Conservation (phyloP, 1,140 invertebrate species). For the Drosophila leontia region DNA sequence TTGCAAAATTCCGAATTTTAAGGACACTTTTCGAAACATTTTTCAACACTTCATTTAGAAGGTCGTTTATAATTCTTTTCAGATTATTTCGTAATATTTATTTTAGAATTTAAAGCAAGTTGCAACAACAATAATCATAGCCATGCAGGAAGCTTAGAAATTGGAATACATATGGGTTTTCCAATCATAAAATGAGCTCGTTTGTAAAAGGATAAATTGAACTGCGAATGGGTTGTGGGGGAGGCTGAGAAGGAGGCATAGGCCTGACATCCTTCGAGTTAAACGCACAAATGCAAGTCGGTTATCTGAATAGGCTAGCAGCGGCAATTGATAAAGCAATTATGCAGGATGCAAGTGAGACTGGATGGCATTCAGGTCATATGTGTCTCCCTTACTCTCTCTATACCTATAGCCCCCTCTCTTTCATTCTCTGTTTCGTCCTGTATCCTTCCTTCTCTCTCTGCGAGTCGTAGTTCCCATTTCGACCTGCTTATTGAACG, state of each 20-base stretch:
- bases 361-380: slow-evolving; percentile 37
- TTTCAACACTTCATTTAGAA: not conserved
- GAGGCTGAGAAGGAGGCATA: not conserved
- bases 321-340: slow-evolving; percentile 69
- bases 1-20: not conserved
- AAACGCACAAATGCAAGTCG: slow-evolving; percentile 23
- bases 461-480: slow-evolving; percentile 27
- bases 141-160: not conserved
- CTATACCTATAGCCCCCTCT: not conserved
- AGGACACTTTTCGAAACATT: not conserved
- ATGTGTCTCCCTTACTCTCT: slow-evolving; percentile 8
- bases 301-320: slow-evolving; percentile 32
- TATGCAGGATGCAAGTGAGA: slow-evolving; percentile 73
- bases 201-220: slow-evolving; percentile 1
- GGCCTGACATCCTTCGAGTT: slow-evolving; percentile 21
- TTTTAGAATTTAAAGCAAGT: not conserved
- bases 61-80: not conserved
- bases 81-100: not conserved
- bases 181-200: slow-evolving; percentile 1
- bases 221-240: not conserved
- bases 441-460: not conserved
- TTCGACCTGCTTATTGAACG: slow-evolving; percentile 80
- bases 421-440: not conserved
- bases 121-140: too few species aligned
- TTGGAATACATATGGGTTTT: not conserved